Base-by-base conservation (phyloP, 2,888 invertebrate genomes). In the Cerceris rybyensis region DNA sequence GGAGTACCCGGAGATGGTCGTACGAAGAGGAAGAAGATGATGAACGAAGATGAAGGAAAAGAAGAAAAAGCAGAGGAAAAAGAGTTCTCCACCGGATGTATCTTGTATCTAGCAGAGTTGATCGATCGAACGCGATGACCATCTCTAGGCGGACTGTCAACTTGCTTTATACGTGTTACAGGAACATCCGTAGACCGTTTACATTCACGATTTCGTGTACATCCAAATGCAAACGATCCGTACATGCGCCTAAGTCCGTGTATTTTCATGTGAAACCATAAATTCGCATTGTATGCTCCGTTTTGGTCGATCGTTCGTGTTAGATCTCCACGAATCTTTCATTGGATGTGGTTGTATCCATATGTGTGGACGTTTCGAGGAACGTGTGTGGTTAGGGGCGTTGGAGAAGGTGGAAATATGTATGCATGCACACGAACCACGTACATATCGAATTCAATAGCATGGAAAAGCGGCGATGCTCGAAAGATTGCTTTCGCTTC, bases 221-320 rank as follows among this genome's bases (percentile, higher is more conserved):
- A 43, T 42, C 41, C 50, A 9, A 9, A 52, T 57, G 41, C 43
- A 46, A 43, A 63, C n/a, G 63, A 28, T 39, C 43, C 55, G 50
- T 41, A 9, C 43, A 49, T 64, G 57, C 59, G 7, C 79, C 65
- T 61, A 70, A 77, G 65, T 57, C 74, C 79, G 76, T 73, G 78
- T 81, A 82, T 80, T 78, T 78, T 81, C 81, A 82, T 82, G 75
- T 81, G 72, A 70, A 85, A 73, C 87, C 84, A 87, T 88, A 88
- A 88, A 88, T 88, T 84, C 83, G 78, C 83, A 83, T 81, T 83
- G 77, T 71, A 71, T 28, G 70, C 61, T 68, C 75, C 69, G 77
- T 76, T 77, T 70, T 57, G 65, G 52, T 58, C 68, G 42, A 41
- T 41, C 13, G 76, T 74, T 65, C 67, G 54, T 55, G 43, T 80